These are phyloP conservation scores for Paramormyrops kingsleyae DNA, from an alignment of 2,113 vertebrate species.

Conservation along the genomic window DNA sequence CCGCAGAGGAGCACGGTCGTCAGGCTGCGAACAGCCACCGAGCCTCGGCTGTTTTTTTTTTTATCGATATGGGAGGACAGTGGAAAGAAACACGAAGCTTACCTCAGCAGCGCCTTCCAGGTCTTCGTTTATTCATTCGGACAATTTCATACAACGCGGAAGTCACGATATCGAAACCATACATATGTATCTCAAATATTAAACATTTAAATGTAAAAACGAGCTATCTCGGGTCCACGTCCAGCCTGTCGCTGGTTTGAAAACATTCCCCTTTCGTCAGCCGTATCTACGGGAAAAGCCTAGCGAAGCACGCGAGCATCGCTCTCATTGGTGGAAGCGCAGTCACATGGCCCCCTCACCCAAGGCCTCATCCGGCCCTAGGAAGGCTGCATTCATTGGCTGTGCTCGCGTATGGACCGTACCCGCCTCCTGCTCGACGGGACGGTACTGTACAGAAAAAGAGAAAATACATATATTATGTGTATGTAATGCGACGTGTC, in stretches of 20 bases:
- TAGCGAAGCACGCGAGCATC: constrained; percentile 55
- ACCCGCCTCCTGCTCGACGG: constrained; percentile 1
- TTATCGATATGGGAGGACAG: constrained; percentile 11
- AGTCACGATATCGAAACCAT: constrained; percentile 31
- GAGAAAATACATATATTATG: constrained; percentile 7
- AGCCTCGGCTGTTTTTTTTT: constrained; percentile 46
- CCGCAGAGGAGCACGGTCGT: background rate
- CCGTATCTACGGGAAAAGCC: constrained; percentile 60
- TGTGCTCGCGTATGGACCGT: constrained; percentile 38
- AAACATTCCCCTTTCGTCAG: constrained; percentile 62
- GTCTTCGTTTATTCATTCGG: constrained; percentile 40
- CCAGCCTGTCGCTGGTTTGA: constrained; percentile 55
- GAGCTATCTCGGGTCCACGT: constrained; percentile 55
- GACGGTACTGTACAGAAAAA: background rate
- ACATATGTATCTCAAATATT: constrained; percentile 30
- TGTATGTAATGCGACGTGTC: background rate
- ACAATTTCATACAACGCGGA: constrained; percentile 12
- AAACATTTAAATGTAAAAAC: constrained; percentile 48
- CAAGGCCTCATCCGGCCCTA: constrained; percentile 40
- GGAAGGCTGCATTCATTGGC: constrained; percentile 49
- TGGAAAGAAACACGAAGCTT: constrained; percentile 34
- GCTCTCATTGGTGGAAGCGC: constrained; percentile 43
- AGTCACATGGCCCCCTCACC: constrained; percentile 47
- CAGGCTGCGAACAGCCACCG: background rate
- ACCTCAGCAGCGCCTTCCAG: constrained; percentile 47